Evolutionary conservation across 1,140 invertebrate species (phyloP).

Genomic region (Zaprionus vittiger): DNA sequence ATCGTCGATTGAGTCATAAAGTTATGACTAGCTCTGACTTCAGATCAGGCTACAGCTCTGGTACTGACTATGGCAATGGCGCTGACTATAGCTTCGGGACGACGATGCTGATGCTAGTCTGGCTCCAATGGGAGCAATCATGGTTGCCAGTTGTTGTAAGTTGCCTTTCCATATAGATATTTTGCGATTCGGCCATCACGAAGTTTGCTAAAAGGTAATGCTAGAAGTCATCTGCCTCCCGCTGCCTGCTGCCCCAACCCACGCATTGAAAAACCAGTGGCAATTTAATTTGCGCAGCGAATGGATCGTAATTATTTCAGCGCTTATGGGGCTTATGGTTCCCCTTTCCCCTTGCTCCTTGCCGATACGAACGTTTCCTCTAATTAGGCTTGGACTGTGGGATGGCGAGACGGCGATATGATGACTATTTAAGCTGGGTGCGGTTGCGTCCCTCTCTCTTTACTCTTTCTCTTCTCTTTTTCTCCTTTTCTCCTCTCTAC

Average conservation of each 20-base stretch:
- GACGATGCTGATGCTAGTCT: no score
- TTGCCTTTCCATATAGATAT: background rate
- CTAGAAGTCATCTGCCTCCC: conserved; percentile 30
- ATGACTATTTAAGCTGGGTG: conserved; percentile 35
- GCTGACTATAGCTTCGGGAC: conserved; percentile 5
- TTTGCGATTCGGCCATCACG: conserved; percentile 58
- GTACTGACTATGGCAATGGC: background rate
- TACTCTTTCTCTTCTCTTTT: background rate
- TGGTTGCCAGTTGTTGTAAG: conserved; percentile 36
- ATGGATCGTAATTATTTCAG: conserved; percentile 46
- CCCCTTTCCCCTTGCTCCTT: background rate
- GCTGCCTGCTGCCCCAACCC: background rate
- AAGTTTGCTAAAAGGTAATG: conserved; percentile 42
- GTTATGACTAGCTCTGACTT: conserved; percentile 36
- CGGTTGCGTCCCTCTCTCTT: conserved; percentile 23
- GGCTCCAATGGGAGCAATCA: conserved; percentile 55
- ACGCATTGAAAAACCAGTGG: conserved; percentile 61
- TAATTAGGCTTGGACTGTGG: conserved; percentile 56
- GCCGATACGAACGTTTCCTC: conserved; percentile 44
- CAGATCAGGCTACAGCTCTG: conserved; percentile 6
- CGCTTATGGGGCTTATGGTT: conserved; percentile 32
- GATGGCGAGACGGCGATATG: background rate
- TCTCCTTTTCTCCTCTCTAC: background rate
- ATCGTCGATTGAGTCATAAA: conserved; percentile 75
- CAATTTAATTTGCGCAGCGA: conserved; percentile 65